Percentiles rank a stretch among this genome's conserved stretches.
phyloP scores from a whole-genome alignment of 2,113 vertebrate species.

The Junco hyemalis region DNA sequence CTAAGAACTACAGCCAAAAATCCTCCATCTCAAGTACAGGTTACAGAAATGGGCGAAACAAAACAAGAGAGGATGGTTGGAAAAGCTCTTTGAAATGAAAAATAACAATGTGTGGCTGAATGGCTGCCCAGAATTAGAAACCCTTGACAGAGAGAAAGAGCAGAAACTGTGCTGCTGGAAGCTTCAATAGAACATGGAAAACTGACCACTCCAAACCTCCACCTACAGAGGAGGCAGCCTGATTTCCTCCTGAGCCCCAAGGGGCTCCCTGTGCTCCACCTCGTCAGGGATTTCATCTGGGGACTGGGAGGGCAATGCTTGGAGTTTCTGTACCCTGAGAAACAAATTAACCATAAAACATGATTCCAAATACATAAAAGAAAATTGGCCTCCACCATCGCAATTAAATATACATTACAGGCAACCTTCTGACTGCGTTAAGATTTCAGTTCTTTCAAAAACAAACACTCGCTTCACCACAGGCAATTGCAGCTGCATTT shows the following conservation, averaged over 20 bases:
- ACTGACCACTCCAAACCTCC: neutral
- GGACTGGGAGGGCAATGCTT: neutral
- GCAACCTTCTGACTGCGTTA: neutral
- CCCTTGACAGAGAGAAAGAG: neutral
- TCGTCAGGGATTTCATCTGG: neutral
- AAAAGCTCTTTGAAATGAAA: neutral
- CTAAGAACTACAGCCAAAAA: neutral
- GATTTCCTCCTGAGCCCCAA: neutral
- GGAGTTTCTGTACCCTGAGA: neutral
- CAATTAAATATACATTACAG: conserved; percentile 16
- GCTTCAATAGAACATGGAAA: neutral
- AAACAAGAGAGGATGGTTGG: neutral
- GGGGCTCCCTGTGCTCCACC: neutral
- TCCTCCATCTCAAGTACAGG: neutral
- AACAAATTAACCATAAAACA: neutral
- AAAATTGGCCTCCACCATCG: neutral
- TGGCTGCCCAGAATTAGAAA: neutral
- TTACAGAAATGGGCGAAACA: neutral
- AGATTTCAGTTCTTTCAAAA: neutral
- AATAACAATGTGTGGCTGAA: neutral
- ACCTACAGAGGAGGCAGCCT: accelerated
- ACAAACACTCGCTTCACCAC: neutral
- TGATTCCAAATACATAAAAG: neutral
- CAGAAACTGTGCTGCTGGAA: neutral
- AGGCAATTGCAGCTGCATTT: neutral